These are phyloP conservation scores for Hypomesus transpacificus DNA, from an alignment of 2,113 vertebrate genomes.

Conservation along the genomic window DNA sequence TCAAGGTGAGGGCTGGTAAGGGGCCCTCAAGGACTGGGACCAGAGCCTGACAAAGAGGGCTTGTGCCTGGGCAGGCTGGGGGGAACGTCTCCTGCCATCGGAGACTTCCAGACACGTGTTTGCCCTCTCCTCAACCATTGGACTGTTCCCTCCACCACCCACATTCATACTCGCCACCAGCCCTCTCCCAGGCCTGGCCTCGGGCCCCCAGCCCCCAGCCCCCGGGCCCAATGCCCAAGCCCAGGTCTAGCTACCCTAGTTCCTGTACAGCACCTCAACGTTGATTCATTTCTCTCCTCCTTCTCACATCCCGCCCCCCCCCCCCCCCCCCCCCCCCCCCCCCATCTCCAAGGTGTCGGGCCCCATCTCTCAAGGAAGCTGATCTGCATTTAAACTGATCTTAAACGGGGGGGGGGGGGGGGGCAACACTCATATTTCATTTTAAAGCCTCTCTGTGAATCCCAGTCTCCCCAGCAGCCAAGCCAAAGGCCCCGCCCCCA, in stretches of 20 bases:
- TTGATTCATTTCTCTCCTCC: not conserved
- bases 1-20: conserved; percentile 50
- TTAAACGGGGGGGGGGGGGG: conserved; percentile 3
- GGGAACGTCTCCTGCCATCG: conserved; percentile 36
- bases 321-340: not conserved
- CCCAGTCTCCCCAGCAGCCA: conserved; percentile 1
- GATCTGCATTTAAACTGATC: conserved; percentile 28
- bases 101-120: conserved; percentile 50
- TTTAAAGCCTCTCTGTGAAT: conserved; percentile 32
- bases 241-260: not conserved
- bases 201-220: conserved; percentile 4
- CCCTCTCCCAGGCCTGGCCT: conserved; percentile 1
- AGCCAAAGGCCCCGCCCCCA: not conserved
- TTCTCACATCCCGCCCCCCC: not conserved
- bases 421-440: conserved; percentile 18
- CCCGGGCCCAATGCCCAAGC: not conserved
- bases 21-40: conserved; percentile 20
- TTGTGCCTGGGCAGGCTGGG: conserved; percentile 37
- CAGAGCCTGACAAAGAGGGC: conserved; percentile 53
- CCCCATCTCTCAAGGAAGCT: not conserved
- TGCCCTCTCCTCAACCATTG: conserved; percentile 12
- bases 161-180: not conserved
- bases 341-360: not conserved
- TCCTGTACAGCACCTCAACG: not conserved
- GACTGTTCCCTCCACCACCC: not conserved